A percentile compares a stretch with the other conserved stretches of the same genome.
Conservation (phyloP, 2,888 invertebrate species). For the Chydorus sphaericus region DNA sequence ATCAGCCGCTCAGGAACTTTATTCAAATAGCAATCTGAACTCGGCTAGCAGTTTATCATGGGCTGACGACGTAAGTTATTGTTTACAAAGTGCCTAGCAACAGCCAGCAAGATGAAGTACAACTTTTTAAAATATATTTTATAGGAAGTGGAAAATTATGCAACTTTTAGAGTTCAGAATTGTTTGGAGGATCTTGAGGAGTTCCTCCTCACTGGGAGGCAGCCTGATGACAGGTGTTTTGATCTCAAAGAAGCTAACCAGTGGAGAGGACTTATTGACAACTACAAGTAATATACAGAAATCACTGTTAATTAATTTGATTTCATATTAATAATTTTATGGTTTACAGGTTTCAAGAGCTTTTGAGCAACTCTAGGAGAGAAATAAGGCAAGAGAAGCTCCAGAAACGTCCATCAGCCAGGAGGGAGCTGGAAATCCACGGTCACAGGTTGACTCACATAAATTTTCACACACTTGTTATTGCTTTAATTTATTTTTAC, state of each 20-base stretch:
- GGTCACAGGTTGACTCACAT: not conserved
- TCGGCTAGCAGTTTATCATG: conserved; percentile 14
- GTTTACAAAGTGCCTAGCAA: not conserved
- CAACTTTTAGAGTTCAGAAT: conserved; percentile 9
- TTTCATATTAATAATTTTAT: not conserved
- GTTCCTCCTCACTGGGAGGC: conserved; percentile 1
- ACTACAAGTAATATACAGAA: conserved; percentile 9
- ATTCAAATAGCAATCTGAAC: conserved; percentile 10
- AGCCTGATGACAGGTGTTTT: conserved; percentile 2
- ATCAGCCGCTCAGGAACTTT: not conserved
- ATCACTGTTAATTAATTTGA: no score
- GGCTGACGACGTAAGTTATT: conserved; percentile 14
- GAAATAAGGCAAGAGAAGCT: not conserved
- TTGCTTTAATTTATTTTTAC: no score
- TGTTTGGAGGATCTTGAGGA: conserved; percentile 9
- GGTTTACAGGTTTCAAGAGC: not conserved
- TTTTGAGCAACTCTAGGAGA: not conserved
- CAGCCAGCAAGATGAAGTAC: no score
- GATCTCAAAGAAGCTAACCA: conserved; percentile 4
- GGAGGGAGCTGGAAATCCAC: not conserved
- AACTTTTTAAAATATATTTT: not conserved
- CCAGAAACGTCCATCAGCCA: not conserved
- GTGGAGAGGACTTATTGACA: conserved; percentile 2
- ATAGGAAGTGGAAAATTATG: conserved; percentile 13
- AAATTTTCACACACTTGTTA: no score